Evolutionary conservation across 2,888 invertebrate species (phyloP), one percentile per base, ranked within the genome.

Genomic region (Platerodrilus igneus): DNA sequence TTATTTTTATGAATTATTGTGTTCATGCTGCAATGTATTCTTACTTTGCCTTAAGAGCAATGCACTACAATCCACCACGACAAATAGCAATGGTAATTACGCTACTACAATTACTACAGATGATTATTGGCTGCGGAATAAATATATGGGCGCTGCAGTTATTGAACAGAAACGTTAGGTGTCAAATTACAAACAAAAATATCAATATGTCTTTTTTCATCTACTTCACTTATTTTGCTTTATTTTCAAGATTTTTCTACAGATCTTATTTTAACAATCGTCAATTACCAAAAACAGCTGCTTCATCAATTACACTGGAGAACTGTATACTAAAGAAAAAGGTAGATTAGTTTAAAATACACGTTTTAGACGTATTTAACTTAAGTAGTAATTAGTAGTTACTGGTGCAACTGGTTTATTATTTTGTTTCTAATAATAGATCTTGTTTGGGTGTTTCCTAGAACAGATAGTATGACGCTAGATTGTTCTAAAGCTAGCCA

Each of bases 181-280:
- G 92, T 68, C 83, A 86, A 67, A 86, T 92, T 59, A 86, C 88
- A 50, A 77, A 83, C 47, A 78, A 86, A 54, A 91, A 91, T 70
- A 83, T 92, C 51, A 87, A 84, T 61, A 73, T 91, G 23, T 89
- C 89, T n/a, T 80, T 91, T 64, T 81, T 89, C 29, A 94, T 94
- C 91, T 94, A 94, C 72, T 85, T 89, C 67, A 91, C 90, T 45
- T 94, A 94, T 67, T 89, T 93, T 67, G 84, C 93, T 20, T 76
- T 94, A 5, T 94, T 95, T 69, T 91, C 90, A 14, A 78, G 84
- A 62, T 95, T 94, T 80, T 94, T 94, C 77, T 88, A 88, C 73
- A 88, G 89, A 63, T 81, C 90, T 21, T 94, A 94, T 68, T 71
- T 93, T 47, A 75, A 80, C 13, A 69, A 75, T 20, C 73, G 71